Evolutionary conservation across 2,113 vertebrate species (phyloP).

Genomic region (Carettochelys insculpta): DNA sequence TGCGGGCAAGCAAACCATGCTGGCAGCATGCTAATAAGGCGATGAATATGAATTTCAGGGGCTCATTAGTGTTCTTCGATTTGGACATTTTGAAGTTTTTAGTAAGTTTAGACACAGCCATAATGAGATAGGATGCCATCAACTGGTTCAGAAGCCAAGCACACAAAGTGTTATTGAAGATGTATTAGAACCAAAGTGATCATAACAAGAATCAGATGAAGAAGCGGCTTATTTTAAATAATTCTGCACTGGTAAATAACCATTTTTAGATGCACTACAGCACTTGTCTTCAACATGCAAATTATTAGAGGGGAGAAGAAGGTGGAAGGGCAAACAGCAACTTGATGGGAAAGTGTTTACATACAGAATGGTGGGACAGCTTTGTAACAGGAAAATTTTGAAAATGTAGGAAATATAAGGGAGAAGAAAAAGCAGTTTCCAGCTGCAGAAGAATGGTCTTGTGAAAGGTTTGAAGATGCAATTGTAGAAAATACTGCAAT

Average conservation of each 20-base stretch:
- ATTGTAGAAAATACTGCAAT: not conserved
- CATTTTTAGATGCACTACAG: too few relatives aligned
- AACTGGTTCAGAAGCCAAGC: not conserved
- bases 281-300: not conserved
- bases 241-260: not conserved
- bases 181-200: not conserved
- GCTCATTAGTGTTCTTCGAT: too few relatives aligned
- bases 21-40: too few relatives aligned
- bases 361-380: not conserved
- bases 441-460: not conserved
- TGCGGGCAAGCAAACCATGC: too few relatives aligned
- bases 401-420: accelerated
- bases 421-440: not conserved
- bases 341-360: not conserved
- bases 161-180: not conserved
- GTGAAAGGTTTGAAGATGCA: not conserved
- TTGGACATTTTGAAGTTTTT: too few relatives aligned
- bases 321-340: not conserved
- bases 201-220: not conserved
- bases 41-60: too few relatives aligned
- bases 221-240: not conserved
- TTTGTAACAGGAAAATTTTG: not conserved
- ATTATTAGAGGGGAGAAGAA: not conserved
- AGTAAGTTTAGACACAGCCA: too few relatives aligned
- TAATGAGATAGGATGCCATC: not conserved